Evolutionary conservation across 2,797 vertebrate species (phyloP).

Genomic region (Anisognathus igniventris): DNA sequence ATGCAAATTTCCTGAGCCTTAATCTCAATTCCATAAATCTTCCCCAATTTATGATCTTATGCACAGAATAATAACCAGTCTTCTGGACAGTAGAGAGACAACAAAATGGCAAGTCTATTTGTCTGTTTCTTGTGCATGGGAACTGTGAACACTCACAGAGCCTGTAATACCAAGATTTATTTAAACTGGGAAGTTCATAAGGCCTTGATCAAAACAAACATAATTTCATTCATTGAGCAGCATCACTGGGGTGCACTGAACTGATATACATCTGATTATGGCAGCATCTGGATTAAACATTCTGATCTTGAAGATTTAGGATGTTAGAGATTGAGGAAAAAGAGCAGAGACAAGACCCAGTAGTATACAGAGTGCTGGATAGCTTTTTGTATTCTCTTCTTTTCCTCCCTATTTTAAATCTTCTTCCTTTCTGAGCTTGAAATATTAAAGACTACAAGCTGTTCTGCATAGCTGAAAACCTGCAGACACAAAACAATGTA

Average conservation of each 20-base stretch:
- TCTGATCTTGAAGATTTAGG: not conserved
- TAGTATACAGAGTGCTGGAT: not conserved
- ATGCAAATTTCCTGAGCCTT: not conserved
- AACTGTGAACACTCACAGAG: not conserved
- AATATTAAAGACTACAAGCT: not conserved
- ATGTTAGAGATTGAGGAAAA: rapidly evolving
- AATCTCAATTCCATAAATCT: not conserved
- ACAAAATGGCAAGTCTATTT: not conserved
- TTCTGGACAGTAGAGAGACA: not conserved
- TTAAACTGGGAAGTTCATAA: not conserved
- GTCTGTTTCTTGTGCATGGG: not conserved
- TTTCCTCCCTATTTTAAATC: not conserved
- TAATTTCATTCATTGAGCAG: not conserved
- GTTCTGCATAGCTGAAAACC: not conserved
- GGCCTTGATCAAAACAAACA: not conserved
- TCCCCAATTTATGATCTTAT: not conserved
- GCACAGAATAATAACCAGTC: not conserved
- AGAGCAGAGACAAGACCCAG: not conserved
- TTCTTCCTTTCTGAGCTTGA: not conserved
- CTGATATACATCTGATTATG: not conserved
- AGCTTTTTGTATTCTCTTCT: not conserved
- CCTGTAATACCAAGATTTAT: not conserved
- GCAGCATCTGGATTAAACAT: not conserved
- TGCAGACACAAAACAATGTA: not conserved
- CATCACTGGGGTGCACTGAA: not conserved